Evolutionary conservation across 2,888 invertebrate genomes (phyloP).

Genomic region (Parochlus steinenii): DNA sequence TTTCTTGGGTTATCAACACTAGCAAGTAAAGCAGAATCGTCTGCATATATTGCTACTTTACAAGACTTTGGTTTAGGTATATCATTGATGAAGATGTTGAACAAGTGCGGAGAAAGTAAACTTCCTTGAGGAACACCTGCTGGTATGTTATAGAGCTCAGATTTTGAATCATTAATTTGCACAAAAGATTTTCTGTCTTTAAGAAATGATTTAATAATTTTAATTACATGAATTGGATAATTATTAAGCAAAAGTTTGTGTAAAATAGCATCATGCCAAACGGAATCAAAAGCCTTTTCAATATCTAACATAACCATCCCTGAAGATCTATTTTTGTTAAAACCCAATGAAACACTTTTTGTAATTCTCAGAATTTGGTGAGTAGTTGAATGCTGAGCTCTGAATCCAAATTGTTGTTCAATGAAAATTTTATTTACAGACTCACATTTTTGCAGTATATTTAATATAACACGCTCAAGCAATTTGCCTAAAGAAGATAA

Average conservation of each 20-base stretch:
- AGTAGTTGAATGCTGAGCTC: slow-evolving; percentile 18
- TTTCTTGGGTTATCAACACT: too few species aligned
- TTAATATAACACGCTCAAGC: slow-evolving; percentile 16
- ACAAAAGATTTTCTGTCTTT: slow-evolving; percentile 17
- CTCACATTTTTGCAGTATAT: slow-evolving; percentile 11
- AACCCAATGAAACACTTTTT: slow-evolving; percentile 16
- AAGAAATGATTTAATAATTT: slow-evolving; percentile 17
- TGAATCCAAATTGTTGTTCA: slow-evolving; percentile 20
- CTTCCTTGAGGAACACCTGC: slow-evolving; percentile 20
- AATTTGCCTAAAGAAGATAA: slow-evolving; percentile 17
- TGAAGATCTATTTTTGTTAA: slow-evolving; percentile 17
- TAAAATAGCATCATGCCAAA: slow-evolving; percentile 21
- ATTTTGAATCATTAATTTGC: slow-evolving; percentile 14
- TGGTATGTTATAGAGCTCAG: slow-evolving; percentile 11
- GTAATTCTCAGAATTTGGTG: slow-evolving; percentile 19
- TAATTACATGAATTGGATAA: slow-evolving; percentile 15
- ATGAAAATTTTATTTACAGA: slow-evolving; percentile 13
- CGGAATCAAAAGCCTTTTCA: slow-evolving; percentile 21
- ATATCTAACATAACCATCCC: slow-evolving; percentile 20
- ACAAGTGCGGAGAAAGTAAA: slow-evolving; percentile 17
- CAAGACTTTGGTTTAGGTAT: slow-evolving; percentile 15
- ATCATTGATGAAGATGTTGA: slow-evolving; percentile 16
- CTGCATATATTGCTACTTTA: slow-evolving; percentile 14
- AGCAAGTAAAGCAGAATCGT: slow-evolving; percentile 13
- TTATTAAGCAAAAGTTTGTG: slow-evolving; percentile 16